Conservation (phyloP, 1,140 invertebrate species). For the Trachymyrmex septentrionalis region DNA sequence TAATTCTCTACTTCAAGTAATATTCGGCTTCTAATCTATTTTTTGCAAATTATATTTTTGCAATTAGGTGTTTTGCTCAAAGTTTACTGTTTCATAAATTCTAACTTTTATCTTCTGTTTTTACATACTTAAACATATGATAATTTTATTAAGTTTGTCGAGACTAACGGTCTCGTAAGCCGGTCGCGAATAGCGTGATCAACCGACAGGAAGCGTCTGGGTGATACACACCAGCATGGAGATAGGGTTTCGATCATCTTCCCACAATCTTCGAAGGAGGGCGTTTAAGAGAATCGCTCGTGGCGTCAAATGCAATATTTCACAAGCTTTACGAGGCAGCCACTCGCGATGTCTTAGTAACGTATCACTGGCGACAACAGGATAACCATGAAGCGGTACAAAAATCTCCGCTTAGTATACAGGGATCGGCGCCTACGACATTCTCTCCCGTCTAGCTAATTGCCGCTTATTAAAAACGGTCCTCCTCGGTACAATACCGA, state of each 20-base stretch:
- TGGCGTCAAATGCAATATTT: constrained; percentile 78
- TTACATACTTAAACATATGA: neutral
- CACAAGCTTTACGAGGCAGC: constrained; percentile 80
- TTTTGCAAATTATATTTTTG: neutral
- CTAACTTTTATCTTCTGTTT: neutral
- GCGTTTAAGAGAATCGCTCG: constrained; percentile 66
- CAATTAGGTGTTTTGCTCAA: too few species aligned
- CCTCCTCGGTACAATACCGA: constrained; percentile 62
- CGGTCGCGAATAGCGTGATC: constrained; percentile 5
- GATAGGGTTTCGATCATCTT: constrained; percentile 68
- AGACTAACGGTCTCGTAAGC: neutral
- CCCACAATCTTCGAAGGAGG: constrained; percentile 39
- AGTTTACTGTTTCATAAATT: too few species aligned
- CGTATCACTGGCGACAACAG: constrained; percentile 66
- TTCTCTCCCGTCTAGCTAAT: constrained; percentile 77
- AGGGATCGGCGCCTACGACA: neutral
- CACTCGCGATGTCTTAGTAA: constrained; percentile 70
- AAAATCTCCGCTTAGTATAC: constrained; percentile 50
- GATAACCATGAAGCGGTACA: constrained; percentile 35
- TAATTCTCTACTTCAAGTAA: too few species aligned
- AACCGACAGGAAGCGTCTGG: constrained; percentile 12
- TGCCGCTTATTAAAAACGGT: constrained; percentile 86
- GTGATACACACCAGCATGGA: constrained; percentile 2
- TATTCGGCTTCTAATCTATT: neutral
- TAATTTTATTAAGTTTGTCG: constrained; percentile 17